These are phyloP conservation scores for Menidia menidia DNA, from an alignment of 2,797 vertebrate genomes.

Conservation along the genomic window DNA sequence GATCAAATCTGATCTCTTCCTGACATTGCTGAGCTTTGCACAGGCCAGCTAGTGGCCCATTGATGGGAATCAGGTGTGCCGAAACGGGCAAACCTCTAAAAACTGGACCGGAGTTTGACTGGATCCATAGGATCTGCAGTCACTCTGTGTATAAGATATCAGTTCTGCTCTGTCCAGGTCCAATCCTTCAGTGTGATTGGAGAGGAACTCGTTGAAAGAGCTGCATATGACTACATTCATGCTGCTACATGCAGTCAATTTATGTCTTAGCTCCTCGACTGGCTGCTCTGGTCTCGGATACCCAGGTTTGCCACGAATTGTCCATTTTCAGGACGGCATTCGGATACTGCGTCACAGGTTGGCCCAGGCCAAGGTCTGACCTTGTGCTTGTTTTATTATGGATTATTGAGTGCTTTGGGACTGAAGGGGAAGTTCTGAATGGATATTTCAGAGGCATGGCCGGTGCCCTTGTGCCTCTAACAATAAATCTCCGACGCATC, in stretches of 20 bases:
- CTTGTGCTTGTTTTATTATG: constrained; percentile 67
- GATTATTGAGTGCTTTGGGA: constrained; percentile 63
- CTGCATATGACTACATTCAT: background rate
- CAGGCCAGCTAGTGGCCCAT: no score
- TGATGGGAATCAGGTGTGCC: no score
- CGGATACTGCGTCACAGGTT: constrained; percentile 47
- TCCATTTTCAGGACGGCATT: constrained; percentile 45
- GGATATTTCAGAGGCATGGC: constrained; percentile 44
- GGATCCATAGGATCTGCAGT: background rate
- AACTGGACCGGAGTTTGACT: no score
- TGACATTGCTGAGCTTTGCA: no score
- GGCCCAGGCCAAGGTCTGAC: constrained; percentile 60
- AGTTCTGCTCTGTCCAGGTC: no score
- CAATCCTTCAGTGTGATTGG: background rate
- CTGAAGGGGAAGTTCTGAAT: constrained; percentile 59
- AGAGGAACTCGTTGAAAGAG: background rate
- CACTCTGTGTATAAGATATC: background rate
- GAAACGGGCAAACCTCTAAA: no score
- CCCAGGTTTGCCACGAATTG: constrained; percentile 54
- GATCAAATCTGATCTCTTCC: no score
- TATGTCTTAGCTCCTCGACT: background rate
- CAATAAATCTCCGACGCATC: constrained; percentile 55
- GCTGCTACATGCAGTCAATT: background rate
- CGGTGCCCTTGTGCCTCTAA: constrained; percentile 48
- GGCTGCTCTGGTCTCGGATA: constrained; percentile 14